Base-by-base conservation (phyloP, 1,140 invertebrate genomes). In the Triops cancriformis region DNA sequence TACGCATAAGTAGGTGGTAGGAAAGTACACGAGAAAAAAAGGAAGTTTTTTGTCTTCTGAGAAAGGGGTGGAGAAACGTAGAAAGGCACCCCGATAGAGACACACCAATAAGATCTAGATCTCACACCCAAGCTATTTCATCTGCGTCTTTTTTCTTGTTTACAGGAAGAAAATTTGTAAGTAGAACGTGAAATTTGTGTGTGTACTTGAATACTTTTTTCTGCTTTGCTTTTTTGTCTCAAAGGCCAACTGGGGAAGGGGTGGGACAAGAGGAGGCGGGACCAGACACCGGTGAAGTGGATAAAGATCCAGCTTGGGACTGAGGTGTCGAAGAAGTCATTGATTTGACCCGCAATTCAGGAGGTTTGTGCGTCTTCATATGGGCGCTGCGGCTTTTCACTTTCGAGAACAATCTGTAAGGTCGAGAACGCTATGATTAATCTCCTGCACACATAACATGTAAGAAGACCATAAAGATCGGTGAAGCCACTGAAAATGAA, bases 351-450 rank as follows among this genome's bases (percentile, higher is more conserved):
- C 51, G 51, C 51, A 64, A 23, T 64, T 81, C 81, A 26, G 79
- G 26, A 27, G 80, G 81, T 73, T 82, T 79, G 87, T 98, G 96
- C 79, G 94, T 96, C 88, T 98, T 98, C 96, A 98, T 98, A 87
- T 98, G 96, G 77, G 96, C 95, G 88, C 94, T 97, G 86, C 96
- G 91, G 89, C 95, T 97, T 89, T 97, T 97, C 82, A 98, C 94
- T 90, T 98, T 98, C 86, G 91, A 91, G 89, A 98, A 98, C 86
- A 97, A 91, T 89, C 95, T 97, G 89, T 81, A 89, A 91, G 85
- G 87, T 84, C 81, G 85, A 83, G 80, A 75, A 79, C 72, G 74
- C 18, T 77, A 14, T 28, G n/a, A 31, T 37, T 31, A 23, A 28
- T 43, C 41, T 41, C 72, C 26, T 37, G 31, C 31, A 7, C 7